phyloP scores from a whole-genome alignment of 2,113 vertebrate genomes.

The Motacilla tschutschensis region DNA sequence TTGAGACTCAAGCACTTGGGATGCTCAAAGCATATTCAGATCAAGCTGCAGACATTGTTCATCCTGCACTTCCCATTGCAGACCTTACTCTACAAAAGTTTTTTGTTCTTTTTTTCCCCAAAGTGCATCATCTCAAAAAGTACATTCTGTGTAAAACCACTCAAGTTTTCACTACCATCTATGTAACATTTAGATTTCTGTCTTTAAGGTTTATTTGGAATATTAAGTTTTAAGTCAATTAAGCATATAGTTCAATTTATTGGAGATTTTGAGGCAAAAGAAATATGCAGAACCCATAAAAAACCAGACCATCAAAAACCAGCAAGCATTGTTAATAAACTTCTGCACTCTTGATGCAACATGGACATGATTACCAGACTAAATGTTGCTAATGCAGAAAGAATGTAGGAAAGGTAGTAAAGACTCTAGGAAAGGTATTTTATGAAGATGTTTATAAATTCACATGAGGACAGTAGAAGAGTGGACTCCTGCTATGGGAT shows the following conservation, averaged over 20 bases:
- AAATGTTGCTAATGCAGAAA: not conserved
- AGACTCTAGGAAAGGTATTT: not conserved
- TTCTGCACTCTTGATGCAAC: not conserved
- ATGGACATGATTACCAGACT: not conserved
- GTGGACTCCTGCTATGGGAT: not conserved
- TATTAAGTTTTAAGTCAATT: not conserved
- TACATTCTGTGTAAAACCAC: not conserved
- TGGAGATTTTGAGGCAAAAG: not conserved
- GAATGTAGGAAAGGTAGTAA: not conserved
- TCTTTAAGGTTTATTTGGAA: not conserved
- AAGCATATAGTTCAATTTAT: not conserved
- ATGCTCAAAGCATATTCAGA: not conserved
- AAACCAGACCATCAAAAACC: not conserved
- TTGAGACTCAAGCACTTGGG: constrained; percentile 3
- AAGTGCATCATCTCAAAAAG: not conserved
- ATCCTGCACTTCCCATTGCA: not conserved
- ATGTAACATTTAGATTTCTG: not conserved
- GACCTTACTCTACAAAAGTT: not conserved
- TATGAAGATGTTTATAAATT: not conserved
- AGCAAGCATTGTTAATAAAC: not conserved
- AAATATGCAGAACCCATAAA: not conserved
- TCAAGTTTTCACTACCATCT: not conserved
- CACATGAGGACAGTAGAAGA: not conserved
- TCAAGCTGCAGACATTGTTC: not conserved
- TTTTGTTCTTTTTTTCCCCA: not conserved